Base-by-base conservation (phyloP, 1,140 invertebrate genomes). In the Drosophila persimilis region DNA sequence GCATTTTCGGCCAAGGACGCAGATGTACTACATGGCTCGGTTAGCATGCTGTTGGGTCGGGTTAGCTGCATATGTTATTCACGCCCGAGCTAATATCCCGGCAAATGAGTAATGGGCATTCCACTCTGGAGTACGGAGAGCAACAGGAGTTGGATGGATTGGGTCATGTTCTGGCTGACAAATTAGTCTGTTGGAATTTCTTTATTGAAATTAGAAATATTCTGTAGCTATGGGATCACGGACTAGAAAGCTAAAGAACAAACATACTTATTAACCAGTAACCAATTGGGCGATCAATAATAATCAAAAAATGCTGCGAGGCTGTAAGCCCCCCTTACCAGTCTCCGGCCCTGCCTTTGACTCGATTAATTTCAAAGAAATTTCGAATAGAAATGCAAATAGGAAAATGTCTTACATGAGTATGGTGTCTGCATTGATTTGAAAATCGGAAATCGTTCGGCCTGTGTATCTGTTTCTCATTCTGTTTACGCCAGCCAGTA, bases 361-460 rank as follows among this genome's bases (percentile, higher is more conserved):
- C 8, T 8, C 8, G 2, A 31, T 8, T 31, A 3, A 31, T 65
- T 76, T 73, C 51, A 54, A 85, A 86, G 71, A 50, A 24, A 15
- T 15, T 56, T 45, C 61, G 8, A 80, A 85, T 77, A 85, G 80
- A 69, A 73, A 31, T 58, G 54, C 58, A 84, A 66, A 84, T 64
- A 66, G 51, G 53, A 65, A 47, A 53, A 65, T 59, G 57, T 20
- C 48, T 22, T 15, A n/a, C 17, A 45, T n/a, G 31, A 31, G 64
- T 53, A 64, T 62, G 26, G 11, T 26, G 35, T 56, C 62, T 46
- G 72, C 80, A 77, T 84, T 84, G 80, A 84, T 84, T 84, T 73
- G 76, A 73, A 62, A 70, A 75, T 72, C 67, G 76, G 62, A 60
- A 79, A 73, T 48, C 60, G 67, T 63, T 78, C 54, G 54, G 31